Base-by-base conservation (phyloP, 2,113 vertebrate genomes). In the Ophthalmolycus amberensis region DNA sequence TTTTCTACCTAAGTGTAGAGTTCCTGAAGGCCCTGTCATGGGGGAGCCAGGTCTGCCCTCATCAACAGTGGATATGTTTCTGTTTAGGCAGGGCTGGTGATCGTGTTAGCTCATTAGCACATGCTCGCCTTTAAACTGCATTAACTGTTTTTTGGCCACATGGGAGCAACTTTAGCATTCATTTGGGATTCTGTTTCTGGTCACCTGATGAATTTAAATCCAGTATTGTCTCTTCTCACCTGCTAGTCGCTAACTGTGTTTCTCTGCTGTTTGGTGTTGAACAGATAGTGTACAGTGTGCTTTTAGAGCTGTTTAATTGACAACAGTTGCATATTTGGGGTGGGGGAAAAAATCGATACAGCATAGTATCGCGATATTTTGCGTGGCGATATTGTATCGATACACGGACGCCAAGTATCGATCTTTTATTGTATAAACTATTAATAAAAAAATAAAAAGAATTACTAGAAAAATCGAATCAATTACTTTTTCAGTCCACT, bases 21-120 rank as follows among this genome's bases (percentile, higher is more conserved):
- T 87, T 84, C 42, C 60, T 91, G 73, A 80, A 42, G 79, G 62
- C 68, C 71, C n/a, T 82, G 52, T 60, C 42, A 37, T 71, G 70
- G 71, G 46, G 64, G 68, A 72, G 59, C 79, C 84, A 80, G 87
- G 58, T 67, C 64, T 78, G 81, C 67, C 65, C 79, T 81, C 71
- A 80, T 66, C 78, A 85, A 90, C 83, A 85, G 59, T 80, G 84
- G 89, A 84, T 88, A 62, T 46, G 88, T 85, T 89, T 90, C 74
- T 85, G 38, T 85, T 90, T 85, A 88, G 80, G 75, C 67, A 80
- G 77, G 37, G 77, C 58, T 50, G 80, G 68, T 80, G 71, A 92
- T 89, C 92, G 88, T 83, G 76, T 75, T 76, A 79, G 78, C 81
- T 69, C 54, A 40, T 58, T 81, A 80, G 78, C 63, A 79, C 72